phyloP scores from a whole-genome alignment of 92 coral and sea anemone species.

The Scolanthus callimorphus region DNA sequence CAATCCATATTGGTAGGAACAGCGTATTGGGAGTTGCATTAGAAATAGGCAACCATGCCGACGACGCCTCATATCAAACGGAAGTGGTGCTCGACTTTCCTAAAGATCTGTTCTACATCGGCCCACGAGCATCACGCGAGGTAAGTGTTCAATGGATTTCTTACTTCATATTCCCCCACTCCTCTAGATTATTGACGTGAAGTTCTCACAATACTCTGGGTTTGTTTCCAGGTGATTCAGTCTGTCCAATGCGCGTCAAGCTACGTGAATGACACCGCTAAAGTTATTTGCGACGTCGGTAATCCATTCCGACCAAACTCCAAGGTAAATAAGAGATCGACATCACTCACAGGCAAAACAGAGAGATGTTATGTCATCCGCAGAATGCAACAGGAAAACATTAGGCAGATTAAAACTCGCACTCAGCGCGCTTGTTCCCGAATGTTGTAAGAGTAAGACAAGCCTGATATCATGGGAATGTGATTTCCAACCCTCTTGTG shows the following conservation, averaged over 20 bases:
- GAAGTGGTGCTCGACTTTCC: conserved; percentile 57
- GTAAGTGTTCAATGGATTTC: neutral
- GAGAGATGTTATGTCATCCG: too few species aligned
- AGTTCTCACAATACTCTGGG: neutral
- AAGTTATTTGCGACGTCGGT: conserved; percentile 45
- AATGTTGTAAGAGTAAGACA: too few species aligned
- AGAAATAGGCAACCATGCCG: conserved; percentile 55
- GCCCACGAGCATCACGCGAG: too few species aligned
- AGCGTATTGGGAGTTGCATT: conserved; percentile 40
- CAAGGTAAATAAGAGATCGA: conserved; percentile 59
- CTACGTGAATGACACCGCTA: conserved; percentile 16
- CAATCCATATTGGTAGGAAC: conserved; percentile 42
- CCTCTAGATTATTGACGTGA: too few species aligned
- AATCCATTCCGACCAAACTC: conserved; percentile 63
- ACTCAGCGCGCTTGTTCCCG: too few species aligned
- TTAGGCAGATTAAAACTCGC: too few species aligned
- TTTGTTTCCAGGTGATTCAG: conserved; percentile 2
- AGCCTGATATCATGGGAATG: too few species aligned
- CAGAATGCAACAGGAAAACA: too few species aligned
- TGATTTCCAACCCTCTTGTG: too few species aligned
- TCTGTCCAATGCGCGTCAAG: conserved; percentile 11
- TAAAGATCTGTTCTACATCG: conserved; percentile 46
- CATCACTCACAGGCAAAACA: too few species aligned
- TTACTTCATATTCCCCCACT: neutral
- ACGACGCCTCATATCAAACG: conserved; percentile 79